Percentiles rank a stretch among this genome's conserved stretches.
These are phyloP conservation scores for Nesoenas mayeri DNA, from an alignment of 2,113 vertebrate species.

Conservation along the genomic window DNA sequence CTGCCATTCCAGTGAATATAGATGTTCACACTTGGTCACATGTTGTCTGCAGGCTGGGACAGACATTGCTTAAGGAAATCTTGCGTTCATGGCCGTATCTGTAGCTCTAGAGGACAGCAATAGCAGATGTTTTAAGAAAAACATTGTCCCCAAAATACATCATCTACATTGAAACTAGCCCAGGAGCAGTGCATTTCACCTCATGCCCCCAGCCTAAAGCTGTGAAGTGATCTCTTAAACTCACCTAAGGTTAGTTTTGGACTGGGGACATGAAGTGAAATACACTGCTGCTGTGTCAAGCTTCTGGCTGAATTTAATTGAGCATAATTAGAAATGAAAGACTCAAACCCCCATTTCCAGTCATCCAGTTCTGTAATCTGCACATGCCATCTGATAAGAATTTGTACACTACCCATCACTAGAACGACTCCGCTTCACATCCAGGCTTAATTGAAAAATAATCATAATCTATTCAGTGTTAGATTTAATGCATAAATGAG, in stretches of 20 bases:
- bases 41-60: background rate
- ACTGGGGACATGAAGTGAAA: background rate
- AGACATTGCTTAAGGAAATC: background rate
- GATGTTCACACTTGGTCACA: background rate
- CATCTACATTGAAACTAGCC: background rate
- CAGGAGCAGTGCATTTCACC: background rate
- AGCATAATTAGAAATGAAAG: background rate
- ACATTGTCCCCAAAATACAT: background rate
- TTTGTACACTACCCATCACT: background rate
- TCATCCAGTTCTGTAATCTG: background rate
- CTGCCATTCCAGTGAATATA: background rate
- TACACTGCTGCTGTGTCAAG: background rate
- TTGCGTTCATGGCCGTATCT: background rate
- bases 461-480: conserved; percentile 7
- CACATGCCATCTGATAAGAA: background rate
- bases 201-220: background rate
- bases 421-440: background rate
- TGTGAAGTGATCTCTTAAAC: background rate
- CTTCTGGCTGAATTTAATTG: background rate
- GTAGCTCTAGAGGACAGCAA: background rate
- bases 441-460: conserved; percentile 25
- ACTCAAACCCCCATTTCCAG: background rate
- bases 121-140: background rate
- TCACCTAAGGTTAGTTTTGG: background rate
- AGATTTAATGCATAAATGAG: background rate